Evolutionary conservation across 2,888 invertebrate genomes (phyloP).

Genomic region (Drosophila testacea): DNA sequence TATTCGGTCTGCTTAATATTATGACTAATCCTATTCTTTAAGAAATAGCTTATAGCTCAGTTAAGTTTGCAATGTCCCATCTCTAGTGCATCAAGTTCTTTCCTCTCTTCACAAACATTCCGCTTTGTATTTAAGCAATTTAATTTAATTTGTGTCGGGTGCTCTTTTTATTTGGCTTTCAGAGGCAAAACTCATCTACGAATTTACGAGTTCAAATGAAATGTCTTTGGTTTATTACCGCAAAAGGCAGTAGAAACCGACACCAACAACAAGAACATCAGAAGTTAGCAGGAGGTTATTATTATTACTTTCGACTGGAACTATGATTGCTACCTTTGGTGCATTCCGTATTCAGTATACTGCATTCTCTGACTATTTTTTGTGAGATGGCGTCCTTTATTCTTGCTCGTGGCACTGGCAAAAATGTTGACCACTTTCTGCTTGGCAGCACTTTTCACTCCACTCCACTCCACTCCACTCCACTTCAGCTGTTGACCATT

Average conservation of each 20-base stretch:
- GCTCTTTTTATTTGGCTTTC: constrained; percentile 56
- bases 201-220: constrained; percentile 52
- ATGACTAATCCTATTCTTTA: neutral
- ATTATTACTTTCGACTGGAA: constrained; percentile 63
- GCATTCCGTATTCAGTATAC: constrained; percentile 40
- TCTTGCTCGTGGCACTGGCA: constrained; percentile 76
- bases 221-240: constrained; percentile 72
- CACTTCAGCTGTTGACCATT: constrained; percentile 43
- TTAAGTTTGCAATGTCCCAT: neutral
- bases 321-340: constrained; percentile 72
- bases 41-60: neutral
- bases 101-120: constrained; percentile 14
- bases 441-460: constrained; percentile 63
- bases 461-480: constrained; percentile 49
- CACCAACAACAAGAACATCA: constrained; percentile 11
- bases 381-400: constrained; percentile 61
- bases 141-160: constrained; percentile 48
- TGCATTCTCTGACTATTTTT: constrained; percentile 14
- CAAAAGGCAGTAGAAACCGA: constrained; percentile 37
- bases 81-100: neutral
- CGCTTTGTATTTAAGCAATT: constrained; percentile 28
- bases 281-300: constrained; percentile 65
- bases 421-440: constrained; percentile 78
- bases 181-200: constrained; percentile 54
- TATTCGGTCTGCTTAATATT: neutral